A percentile compares a stretch with the other conserved stretches of the same genome.
These are phyloP conservation scores for Drosophila eohydei DNA, from an alignment of 2,888 invertebrate genomes.

Conservation along the genomic window DNA sequence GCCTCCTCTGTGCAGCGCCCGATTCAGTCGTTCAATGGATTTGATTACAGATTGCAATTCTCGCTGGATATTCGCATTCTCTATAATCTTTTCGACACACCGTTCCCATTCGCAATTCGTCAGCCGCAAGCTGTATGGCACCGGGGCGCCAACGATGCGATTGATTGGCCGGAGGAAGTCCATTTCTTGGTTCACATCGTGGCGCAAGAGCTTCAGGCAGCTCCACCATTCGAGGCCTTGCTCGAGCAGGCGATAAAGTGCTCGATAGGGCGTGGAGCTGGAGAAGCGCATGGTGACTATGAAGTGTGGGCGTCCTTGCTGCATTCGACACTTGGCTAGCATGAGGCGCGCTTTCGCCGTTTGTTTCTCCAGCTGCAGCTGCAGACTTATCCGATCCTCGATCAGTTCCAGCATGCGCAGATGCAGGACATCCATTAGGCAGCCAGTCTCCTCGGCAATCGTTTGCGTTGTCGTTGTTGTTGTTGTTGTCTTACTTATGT, in stretches of 20 bases:
- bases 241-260: constrained; percentile 46
- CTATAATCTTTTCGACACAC: constrained; percentile 46
- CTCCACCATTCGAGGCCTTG: constrained; percentile 15
- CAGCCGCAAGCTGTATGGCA: constrained; percentile 37
- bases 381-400: constrained; percentile 35
- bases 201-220: constrained; percentile 21
- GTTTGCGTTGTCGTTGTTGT: neutral
- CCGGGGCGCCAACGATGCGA: constrained; percentile 53
- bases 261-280: constrained; percentile 20
- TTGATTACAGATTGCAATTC: constrained; percentile 38
- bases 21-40: constrained; percentile 40
- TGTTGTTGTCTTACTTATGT: neutral
- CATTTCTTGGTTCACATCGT: constrained; percentile 8
- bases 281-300: constrained; percentile 23
- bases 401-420: constrained; percentile 46
- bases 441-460: constrained; percentile 6
- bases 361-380: constrained; percentile 28
- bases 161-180: constrained; percentile 37
- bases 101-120: constrained; percentile 46
- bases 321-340: constrained; percentile 52
- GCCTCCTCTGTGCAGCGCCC: constrained; percentile 5
- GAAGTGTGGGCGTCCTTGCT: constrained; percentile 34
- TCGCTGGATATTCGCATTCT: constrained; percentile 43
- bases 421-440: constrained; percentile 44
- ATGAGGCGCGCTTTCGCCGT: constrained; percentile 31